These are phyloP conservation scores for Drosophila watanabei DNA, from an alignment of 1,140 invertebrate genomes.

Conservation along the genomic window DNA sequence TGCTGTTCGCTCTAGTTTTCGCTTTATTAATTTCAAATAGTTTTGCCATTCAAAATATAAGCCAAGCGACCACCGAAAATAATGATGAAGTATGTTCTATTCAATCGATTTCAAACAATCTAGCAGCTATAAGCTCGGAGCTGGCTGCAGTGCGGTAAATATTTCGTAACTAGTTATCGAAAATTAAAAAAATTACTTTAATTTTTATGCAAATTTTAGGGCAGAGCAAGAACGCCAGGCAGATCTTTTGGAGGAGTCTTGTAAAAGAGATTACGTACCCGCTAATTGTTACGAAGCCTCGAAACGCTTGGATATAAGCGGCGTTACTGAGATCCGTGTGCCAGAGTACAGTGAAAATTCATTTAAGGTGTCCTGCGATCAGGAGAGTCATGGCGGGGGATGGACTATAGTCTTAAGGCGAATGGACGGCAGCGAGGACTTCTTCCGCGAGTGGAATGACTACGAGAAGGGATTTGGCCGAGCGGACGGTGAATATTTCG, in stretches of 20 bases:
- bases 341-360: neutral
- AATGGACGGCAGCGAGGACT: constrained; percentile 5
- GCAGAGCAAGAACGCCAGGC: neutral
- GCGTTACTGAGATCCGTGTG: constrained; percentile 5
- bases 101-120: neutral
- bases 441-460: neutral
- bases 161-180: neutral
- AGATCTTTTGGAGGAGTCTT: constrained; percentile 1
- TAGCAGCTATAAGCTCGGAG: neutral
- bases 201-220: neutral
- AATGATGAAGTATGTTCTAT: constrained; percentile 5
- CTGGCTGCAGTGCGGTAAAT: constrained; percentile 1
- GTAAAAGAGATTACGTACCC: neutral
- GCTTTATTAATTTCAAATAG: too few species aligned
- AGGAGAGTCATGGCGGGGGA: constrained; percentile 2
- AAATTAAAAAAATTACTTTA: neutral
- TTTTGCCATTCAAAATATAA: too few species aligned
- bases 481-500: neutral
- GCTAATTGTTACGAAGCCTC: neutral
- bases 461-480: neutral
- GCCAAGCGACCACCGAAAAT: neutral
- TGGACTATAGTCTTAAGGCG: constrained; percentile 4
- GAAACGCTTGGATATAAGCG: neutral
- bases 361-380: constrained; percentile 6
- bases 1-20: too few species aligned